phyloP scores from a whole-genome alignment of 53 echinoderm and acorn worm species.

The Paracentrotus lividus region DNA sequence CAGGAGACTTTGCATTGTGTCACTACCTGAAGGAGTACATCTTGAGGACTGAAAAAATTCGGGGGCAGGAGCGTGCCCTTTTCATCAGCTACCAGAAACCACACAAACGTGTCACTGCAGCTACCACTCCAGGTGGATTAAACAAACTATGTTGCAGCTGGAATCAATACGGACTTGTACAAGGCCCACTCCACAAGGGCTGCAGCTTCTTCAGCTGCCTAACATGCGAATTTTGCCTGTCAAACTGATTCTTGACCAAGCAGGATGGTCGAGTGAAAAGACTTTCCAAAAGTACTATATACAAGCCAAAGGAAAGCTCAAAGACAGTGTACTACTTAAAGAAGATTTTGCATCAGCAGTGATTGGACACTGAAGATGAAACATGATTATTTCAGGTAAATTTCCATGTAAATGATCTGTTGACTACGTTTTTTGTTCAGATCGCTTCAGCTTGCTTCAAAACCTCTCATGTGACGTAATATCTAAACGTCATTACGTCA shows the following conservation, averaged over 20 bases:
- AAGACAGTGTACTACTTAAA: no score
- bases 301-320: no score
- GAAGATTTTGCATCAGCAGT: no score
- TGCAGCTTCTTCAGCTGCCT: background rate
- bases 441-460: no score
- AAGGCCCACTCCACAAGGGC: conserved; percentile 67
- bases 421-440: no score
- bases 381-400: no score
- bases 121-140: conserved; percentile 70
- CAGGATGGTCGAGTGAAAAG: no score
- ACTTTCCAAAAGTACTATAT: no score
- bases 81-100: conserved; percentile 74
- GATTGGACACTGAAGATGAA: no score
- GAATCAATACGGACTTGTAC: conserved; percentile 58
- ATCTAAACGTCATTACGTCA: no score
- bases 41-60: conserved; percentile 49
- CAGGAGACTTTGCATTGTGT: background rate
- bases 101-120: conserved; percentile 48
- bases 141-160: conserved; percentile 55
- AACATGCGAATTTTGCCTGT: background rate
- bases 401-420: no score
- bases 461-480: no score
- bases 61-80: conserved; percentile 52
- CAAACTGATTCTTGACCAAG: background rate
- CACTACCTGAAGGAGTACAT: background rate